These are phyloP conservation scores for Macaca fascicularis DNA, from an alignment of 2,113 vertebrate genomes.

Conservation along the genomic window T2T-MFA8v1.1 NC_088376.1:52069001-52069500, in stretches of 20 bases:
- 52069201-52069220: neutral
- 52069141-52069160: conserved; percentile 49
- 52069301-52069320: neutral
- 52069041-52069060: conserved; percentile 91
- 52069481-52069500: conserved; percentile 88
- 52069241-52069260: neutral
- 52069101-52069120: conserved; percentile 87
- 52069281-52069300: neutral
- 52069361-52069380: neutral
- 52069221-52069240: neutral
- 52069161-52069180: conserved; percentile 48
- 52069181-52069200: neutral
- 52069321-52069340: neutral
- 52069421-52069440: conserved; percentile 86
- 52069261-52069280: accelerated
- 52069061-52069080: conserved; percentile 89
- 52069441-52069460: conserved; percentile 87
- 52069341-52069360: neutral
- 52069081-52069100: conserved; percentile 89
- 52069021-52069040: conserved; percentile 94
- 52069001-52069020: conserved; percentile 87
- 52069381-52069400: accelerated
- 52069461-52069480: conserved; percentile 91
- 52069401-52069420: conserved; percentile 84
- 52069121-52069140: conserved; percentile 87